phyloP scores from a whole-genome alignment of 2,113 vertebrate genomes.

The Micromys minutus region DNA sequence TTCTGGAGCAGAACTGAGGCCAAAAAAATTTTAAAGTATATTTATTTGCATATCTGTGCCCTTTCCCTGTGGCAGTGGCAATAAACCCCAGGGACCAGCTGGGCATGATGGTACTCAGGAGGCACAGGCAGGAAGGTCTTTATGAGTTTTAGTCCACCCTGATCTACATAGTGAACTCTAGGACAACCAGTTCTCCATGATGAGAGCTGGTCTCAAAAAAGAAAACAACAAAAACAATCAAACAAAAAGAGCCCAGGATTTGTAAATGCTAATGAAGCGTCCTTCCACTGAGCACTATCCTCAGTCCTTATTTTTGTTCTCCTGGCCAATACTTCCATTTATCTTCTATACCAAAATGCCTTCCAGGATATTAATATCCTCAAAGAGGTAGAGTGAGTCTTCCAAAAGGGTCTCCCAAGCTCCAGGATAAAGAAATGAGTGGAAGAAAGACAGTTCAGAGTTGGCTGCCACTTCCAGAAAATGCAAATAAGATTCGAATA shows the following conservation, averaged over 20 bases:
- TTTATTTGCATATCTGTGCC: not conserved
- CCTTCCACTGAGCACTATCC: not conserved
- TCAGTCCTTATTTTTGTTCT: not conserved
- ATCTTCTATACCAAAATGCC: not conserved
- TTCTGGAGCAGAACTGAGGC: not conserved
- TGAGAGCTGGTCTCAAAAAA: not conserved
- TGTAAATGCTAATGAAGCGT: not conserved
- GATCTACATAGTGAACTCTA: not conserved
- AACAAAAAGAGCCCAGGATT: not conserved
- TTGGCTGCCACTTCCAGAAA: not conserved
- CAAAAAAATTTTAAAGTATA: not conserved
- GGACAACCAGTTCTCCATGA: not conserved
- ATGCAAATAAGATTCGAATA: not conserved
- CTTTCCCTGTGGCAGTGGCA: not conserved
- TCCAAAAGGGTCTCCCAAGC: not conserved
- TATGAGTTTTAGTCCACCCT: not conserved
- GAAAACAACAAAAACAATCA: not conserved
- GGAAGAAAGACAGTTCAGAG: not conserved
- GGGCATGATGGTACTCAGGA: not conserved
- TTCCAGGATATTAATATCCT: not conserved
- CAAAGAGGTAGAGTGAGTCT: not conserved
- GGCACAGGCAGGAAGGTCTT: not conserved
- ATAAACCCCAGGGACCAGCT: not conserved
- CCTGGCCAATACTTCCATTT: conserved; percentile 23
- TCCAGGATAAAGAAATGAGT: not conserved